Base-by-base conservation (phyloP, 2,888 invertebrate genomes). In the Sthenelais limicola region DNA sequence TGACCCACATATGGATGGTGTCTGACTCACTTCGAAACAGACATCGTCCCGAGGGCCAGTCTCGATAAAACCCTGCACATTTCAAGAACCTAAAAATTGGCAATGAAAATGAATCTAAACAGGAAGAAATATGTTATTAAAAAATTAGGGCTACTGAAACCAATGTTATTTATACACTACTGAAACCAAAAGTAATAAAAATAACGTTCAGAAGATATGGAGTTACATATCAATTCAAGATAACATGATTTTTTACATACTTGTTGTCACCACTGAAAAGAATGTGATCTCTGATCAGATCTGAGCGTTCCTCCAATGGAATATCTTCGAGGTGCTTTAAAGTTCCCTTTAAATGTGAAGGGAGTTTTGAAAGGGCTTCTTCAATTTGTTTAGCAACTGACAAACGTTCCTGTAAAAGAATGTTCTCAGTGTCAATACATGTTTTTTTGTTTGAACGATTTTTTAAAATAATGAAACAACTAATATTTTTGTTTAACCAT, bases 31-130 rank as follows among this genome's bases (percentile, higher is more conserved):
- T 24, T 24, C 38, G 35, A 43, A 62, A 62, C 38, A 62, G 18
- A 24, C 62, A 35, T 15, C 62, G 21, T 2, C 62, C 62, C 9
- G 1, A 3, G n/a, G 62, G 62, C 62, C 62, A 62, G 62, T 62
- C 38, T 35, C 62, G 2, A 18, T 62, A 62, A 5, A 2, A 15
- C 4, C 62, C 62, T 1, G 38, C 62, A 9, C 24, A 12, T 12
- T 62, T 43, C 3, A 62, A 28, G 35, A 35, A 62, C 2, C 62
- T 62, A 24, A 38, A 2, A 32, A n/a, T n/a, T n/a, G n/a, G n/a
- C n/a, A n/a, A n/a, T n/a, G n/a, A n/a, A n/a, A n/a, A n/a, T n/a
- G n/a, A n/a, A n/a, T n/a, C n/a, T n/a, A n/a, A n/a, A n/a, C n/a
- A n/a, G n/a, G n/a, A n/a, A n/a, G n/a, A n/a, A n/a, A n/a, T n/a